Evolutionary conservation across 2,113 vertebrate genomes (phyloP).

Genomic region (Anolis carolinensis): DNA sequence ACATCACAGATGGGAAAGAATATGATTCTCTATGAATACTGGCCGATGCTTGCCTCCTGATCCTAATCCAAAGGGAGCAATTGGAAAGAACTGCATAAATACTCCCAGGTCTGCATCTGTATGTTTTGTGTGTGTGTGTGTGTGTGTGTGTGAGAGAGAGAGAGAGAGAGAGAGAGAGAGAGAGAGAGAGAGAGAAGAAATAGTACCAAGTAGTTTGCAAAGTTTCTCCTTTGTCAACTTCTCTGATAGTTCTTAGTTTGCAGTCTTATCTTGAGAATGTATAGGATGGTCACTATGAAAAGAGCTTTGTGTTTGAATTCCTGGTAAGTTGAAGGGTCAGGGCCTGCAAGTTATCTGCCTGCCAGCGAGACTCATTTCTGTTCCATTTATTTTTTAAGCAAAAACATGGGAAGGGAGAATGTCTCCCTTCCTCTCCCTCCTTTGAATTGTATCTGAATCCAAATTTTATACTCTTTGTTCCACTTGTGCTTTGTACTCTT

Average conservation of each 20-base stretch:
- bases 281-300: constrained; percentile 71
- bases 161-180: no score
- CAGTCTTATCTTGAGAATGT: constrained; percentile 73
- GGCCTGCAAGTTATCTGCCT: constrained; percentile 76
- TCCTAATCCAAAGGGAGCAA: constrained; percentile 12
- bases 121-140: background rate
- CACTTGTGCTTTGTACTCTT: constrained; percentile 60
- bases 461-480: constrained; percentile 50
- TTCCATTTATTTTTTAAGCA: constrained; percentile 72
- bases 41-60: constrained; percentile 39
- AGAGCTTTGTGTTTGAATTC: constrained; percentile 86
- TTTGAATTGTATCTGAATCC: constrained; percentile 66
- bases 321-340: constrained; percentile 79
- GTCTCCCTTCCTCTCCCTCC: constrained; percentile 19
- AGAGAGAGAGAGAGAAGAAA: constrained; percentile 32
- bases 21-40: constrained; percentile 45
- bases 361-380: constrained; percentile 71
- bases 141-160: background rate
- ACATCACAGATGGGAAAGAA: constrained; percentile 42
- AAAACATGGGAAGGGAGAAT: constrained; percentile 63
- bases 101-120: constrained; percentile 45
- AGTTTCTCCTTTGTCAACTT: constrained; percentile 64
- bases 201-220: constrained; percentile 43
- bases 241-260: constrained; percentile 61
- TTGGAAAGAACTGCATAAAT: constrained; percentile 56